phyloP scores from a whole-genome alignment of 2,797 vertebrate genomes.

The Tolypeutes matacus region DNA sequence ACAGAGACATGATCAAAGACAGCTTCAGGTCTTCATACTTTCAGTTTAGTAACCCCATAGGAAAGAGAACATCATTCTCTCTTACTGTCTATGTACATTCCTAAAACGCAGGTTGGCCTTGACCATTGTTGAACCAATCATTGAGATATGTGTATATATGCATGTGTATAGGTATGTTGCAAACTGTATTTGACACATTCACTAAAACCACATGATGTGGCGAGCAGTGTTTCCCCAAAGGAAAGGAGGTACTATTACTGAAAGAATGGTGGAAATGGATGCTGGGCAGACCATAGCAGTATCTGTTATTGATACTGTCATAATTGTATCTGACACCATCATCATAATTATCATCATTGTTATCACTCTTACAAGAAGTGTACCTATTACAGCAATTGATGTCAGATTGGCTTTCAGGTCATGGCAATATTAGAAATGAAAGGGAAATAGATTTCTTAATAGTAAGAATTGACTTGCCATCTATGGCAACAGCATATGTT shows the following conservation, averaged over 20 bases:
- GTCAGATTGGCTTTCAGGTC: background rate
- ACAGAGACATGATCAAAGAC: background rate
- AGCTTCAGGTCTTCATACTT: background rate
- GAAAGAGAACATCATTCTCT: background rate
- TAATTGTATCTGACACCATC: background rate
- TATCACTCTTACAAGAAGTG: background rate
- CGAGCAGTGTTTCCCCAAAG: background rate
- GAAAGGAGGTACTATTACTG: background rate
- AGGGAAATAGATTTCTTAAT: background rate
- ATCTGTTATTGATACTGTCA: background rate
- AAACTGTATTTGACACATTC: background rate
- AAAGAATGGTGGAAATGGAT: background rate
- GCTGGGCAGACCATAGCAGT: background rate
- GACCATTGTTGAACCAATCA: background rate
- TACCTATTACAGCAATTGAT: background rate
- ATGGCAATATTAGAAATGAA: background rate
- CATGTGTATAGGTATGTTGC: background rate
- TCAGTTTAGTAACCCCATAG: background rate
- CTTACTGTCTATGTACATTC: background rate
- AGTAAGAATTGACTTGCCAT: conserved; percentile 41
- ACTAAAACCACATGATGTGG: background rate
- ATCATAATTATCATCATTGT: background rate
- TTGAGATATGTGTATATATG: background rate
- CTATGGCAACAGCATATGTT: background rate
- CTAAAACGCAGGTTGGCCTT: conserved; percentile 8